Percentiles rank a stretch among this genome's conserved stretches.
phyloP scores from a whole-genome alignment of 2,113 vertebrate genomes.

The Phrynosoma blainvillii region DNA sequence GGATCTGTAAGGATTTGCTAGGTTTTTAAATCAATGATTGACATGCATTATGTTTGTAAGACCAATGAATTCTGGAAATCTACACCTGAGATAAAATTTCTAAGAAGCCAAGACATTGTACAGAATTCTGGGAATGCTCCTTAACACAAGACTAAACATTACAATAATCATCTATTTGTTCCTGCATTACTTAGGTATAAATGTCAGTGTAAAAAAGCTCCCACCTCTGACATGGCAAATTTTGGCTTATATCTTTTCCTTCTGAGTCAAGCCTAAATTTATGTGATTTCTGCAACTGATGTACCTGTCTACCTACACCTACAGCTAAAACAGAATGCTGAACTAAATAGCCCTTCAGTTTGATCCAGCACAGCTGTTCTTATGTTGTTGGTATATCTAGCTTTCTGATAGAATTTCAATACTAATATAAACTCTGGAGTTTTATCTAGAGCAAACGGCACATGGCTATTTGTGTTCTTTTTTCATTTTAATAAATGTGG shows the following conservation, averaged over 20 bases:
- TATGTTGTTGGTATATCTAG: neutral
- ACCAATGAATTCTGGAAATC: neutral
- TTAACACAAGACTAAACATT: neutral
- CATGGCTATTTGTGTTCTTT: neutral
- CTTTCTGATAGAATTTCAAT: neutral
- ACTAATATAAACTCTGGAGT: neutral
- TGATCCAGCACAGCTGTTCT: neutral
- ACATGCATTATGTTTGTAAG: neutral
- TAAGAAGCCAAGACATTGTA: neutral
- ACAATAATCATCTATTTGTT: neutral
- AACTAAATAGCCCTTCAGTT: no score
- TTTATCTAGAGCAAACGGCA: neutral
- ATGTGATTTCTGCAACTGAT: neutral
- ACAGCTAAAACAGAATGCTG: neutral
- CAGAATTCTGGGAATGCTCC: neutral
- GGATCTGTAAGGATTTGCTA: neutral
- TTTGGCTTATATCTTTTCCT: neutral
- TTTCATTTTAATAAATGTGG: neutral
- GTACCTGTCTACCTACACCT: neutral
- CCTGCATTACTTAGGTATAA: neutral
- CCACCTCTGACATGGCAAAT: neutral
- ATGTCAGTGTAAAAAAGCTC: neutral
- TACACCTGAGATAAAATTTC: neutral
- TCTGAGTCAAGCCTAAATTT: neutral
- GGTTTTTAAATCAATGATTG: conserved; percentile 10